Base-by-base conservation (phyloP, 2,113 vertebrate species). In the Ceyx cyanopectus region DNA sequence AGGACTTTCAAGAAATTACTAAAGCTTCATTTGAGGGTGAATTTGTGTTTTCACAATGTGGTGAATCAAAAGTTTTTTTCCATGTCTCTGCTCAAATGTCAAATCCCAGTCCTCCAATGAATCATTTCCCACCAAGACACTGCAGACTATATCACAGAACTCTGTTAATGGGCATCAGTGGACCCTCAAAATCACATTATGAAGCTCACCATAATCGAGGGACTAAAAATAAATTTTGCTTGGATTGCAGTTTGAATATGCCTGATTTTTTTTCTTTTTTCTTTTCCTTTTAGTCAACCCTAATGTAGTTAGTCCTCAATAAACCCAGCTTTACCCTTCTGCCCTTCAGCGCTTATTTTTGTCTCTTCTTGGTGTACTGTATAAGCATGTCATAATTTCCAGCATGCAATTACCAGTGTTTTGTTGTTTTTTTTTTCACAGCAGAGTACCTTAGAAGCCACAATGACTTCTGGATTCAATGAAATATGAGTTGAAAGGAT, bases 401-500 rank as follows among this genome's bases (percentile, higher is more conserved):
- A 96, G 79, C 61, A 16, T 89, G 79, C 91, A 89, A 89, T 95
- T 96, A 87, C 45, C 68, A 83, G 30, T 83, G 67, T 67, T 87
- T 73, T 73, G 14, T 76, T 83, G 61, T 27, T n/a, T 53, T 92
- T 92, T 82, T 91, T 89, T 72, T 50, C 78, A 63, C 74, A 93
- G 89, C 75, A 57, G 81, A 87, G 85, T 82, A 92, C 81, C 87
- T 90, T 81, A 89, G 53, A 65, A 96, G 91, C 87, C 85, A 13
- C 53, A 46, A 2, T 26, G 77, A 90, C 78, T 95, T 85, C 89
- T 85, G 91, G 85, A 93, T 93, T 89, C 89, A 74, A 87, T 89
- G 87, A 89, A 96, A 94, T 61, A 57, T 2, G 81, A 91, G 75
- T 89, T 89, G 85, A 81, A 93, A 63, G 85, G 85, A 95, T 96